Evolutionary conservation across 2,888 invertebrate genomes (phyloP).

Genomic region (Philereme transversata): DNA sequence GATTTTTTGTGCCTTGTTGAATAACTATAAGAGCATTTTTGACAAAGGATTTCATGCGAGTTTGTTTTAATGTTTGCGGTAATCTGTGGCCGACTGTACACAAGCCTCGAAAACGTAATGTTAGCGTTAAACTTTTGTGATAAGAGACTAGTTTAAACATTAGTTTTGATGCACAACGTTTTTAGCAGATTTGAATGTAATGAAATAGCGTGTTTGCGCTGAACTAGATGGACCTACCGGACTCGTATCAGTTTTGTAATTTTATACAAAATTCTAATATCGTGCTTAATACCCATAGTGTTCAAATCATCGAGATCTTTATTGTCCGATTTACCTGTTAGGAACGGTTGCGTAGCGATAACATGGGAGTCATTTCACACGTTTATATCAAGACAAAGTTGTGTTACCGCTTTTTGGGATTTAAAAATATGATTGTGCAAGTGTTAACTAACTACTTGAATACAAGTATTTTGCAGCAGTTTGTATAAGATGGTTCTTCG

Average conservation of each 20-base stretch:
- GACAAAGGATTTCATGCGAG: slow-evolving; percentile 18
- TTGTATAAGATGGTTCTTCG: too few species aligned
- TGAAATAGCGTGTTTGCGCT: slow-evolving; percentile 29
- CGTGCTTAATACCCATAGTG: slow-evolving; percentile 28
- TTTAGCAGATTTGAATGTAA: slow-evolving; percentile 38
- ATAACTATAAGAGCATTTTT: slow-evolving; percentile 19
- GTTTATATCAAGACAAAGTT: background rate
- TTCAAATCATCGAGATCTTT: slow-evolving; percentile 22
- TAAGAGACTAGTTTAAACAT: slow-evolving; percentile 60
- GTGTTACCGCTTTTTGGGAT: too few species aligned
- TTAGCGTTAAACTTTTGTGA: slow-evolving; percentile 80
- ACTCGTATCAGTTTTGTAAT: slow-evolving; percentile 6
- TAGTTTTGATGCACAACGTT: slow-evolving; percentile 64
- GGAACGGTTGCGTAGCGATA: background rate
- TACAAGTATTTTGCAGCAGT: too few species aligned
- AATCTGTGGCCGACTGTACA: slow-evolving; percentile 33
- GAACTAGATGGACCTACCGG: background rate
- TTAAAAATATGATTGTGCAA: background rate
- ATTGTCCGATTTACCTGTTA: background rate
- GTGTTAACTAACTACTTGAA: background rate
- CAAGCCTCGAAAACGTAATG: slow-evolving; percentile 58
- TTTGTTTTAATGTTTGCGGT: slow-evolving; percentile 17
- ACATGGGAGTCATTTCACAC: background rate
- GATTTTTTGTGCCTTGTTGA: slow-evolving; percentile 31
- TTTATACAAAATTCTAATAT: slow-evolving; percentile 9